Evolutionary conservation across 2,888 invertebrate species (phyloP), one percentile per base, ranked within the genome.

Genomic region (Synanthedon myopaeformis): DNA sequence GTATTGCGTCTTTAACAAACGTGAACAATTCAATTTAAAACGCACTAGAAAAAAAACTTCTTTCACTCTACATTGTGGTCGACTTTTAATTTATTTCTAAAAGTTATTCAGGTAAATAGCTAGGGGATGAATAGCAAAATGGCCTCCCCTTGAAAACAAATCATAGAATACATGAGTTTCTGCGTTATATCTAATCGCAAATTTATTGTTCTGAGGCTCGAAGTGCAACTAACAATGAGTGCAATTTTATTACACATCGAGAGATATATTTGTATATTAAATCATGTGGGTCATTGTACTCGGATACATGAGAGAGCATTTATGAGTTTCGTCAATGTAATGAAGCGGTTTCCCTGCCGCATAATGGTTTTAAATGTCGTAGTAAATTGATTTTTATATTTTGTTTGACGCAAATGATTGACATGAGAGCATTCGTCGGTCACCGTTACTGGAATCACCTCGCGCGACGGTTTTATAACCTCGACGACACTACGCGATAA

Each of bases 341-440:
- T 88, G 86, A 84, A 87, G 86, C 76, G 68, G 71, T 85, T 77
- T 75, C 65, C 70, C 70, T 67, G 65, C 74, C 76, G 63, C 82
- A 83, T 82, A 79, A 83, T 78, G 64, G 74, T 65, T 61, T 35
- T 67, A 64, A 72, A 76, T 76, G 73, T 69, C 61, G 69, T 64
- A 71, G 75, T 81, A 79, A 85, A 86, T 86, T 82, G 76, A 79
- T 79, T 87, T 87, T 87, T 83, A 87, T 85, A 82, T 74, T 87
- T 87, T 87, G 88, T 88, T 88, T 88, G 87, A 88, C 88, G 65
- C 74, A 72, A 78, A 77, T 85, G 85, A 88, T 87, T 86, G 87
- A 88, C 85, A 79, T 79, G 80, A 74, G 76, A 74, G 71, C 69
- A 62, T 62, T 67, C 60, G 63, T 63, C 62, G 65, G 58, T 61